Conservation (phyloP, 2,888 invertebrate genomes). For the Rhimphoctona megacephalus region DNA sequence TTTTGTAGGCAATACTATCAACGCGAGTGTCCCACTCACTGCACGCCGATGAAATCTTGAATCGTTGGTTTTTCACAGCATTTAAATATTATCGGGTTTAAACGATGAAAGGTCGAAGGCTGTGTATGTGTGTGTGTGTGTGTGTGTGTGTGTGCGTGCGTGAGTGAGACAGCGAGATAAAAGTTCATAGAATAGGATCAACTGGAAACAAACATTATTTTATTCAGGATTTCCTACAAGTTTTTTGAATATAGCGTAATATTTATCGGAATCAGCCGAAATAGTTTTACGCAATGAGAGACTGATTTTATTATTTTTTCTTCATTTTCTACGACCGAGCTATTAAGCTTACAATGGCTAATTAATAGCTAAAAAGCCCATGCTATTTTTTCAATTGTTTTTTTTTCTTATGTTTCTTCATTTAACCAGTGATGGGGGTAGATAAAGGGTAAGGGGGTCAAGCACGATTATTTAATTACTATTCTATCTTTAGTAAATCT, state of each 20-base stretch:
- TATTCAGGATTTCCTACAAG: conserved; percentile 10
- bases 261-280: conserved; percentile 33
- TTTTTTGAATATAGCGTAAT: conserved; percentile 6
- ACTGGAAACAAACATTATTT: background rate
- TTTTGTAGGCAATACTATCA: background rate
- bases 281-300: conserved; percentile 35
- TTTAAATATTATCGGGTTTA: background rate
- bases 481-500: conserved; percentile 74
- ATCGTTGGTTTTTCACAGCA: background rate
- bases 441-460: conserved; percentile 6
- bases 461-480: conserved; percentile 61
- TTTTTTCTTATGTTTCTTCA: background rate
- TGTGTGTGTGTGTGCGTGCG: background rate
- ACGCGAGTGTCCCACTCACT: conserved; percentile 10
- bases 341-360: conserved; percentile 73
- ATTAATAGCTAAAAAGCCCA: conserved; percentile 77
- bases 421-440: conserved; percentile 9
- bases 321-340: conserved; percentile 69
- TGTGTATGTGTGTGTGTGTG: conserved; percentile 19
- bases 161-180: conserved; percentile 26
- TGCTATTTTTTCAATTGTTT: conserved; percentile 39
- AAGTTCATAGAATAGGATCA: conserved; percentile 2
- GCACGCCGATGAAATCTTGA: background rate
- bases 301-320: conserved; percentile 22
- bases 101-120: background rate